Base-by-base conservation (phyloP, 2,888 invertebrate genomes). In the Machimus rusticus region DNA sequence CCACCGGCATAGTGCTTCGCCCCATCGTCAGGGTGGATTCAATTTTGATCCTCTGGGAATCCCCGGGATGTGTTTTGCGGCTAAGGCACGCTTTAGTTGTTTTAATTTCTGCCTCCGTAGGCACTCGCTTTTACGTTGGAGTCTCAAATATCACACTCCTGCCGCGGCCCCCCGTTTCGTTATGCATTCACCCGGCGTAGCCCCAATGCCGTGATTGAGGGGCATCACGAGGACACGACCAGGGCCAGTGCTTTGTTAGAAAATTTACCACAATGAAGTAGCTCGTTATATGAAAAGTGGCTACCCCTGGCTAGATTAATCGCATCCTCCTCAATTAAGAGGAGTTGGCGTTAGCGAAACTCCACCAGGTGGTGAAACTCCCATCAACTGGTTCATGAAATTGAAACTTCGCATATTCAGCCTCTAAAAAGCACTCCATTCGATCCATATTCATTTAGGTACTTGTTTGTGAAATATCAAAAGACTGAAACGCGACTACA, bases 41-140 rank as follows among this genome's bases (percentile, higher is more conserved):
- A 66, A 66, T 66, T 66, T 66, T 66, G 66, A 66, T 66, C 28
- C 66, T 66, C 66, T 66, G 23, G 66, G 19, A 55, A 55, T 19
- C 19, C 55, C 2, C 19, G 19, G n/a, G 51, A 51, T 28, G 66
- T 66, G 28, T 28, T 66, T 66, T 66, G 66, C 12, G 66, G 66
- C 66, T 12, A 66, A 3, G 66, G 66, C 66, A 66, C 66, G 66
- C 43, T 78, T 78, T 39, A 78, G 39, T 78, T 37, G 23, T 43
- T 78, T 78, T 78, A 78, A 78, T 78, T 78, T 43, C 39, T 39
- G 78, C 78, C 43, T 78, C 37, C 78, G 78, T 39, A 78, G 78
- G 78, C 78, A 78, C 23, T 78, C 46, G n/a, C 78, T 78, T 39
- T 78, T 43, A 66, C 66, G 39, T 39, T 9, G 66, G 9, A 23